These are phyloP conservation scores for Aplochiton taeniatus DNA, from an alignment of 2,797 vertebrate species.

Conservation along the genomic window DNA sequence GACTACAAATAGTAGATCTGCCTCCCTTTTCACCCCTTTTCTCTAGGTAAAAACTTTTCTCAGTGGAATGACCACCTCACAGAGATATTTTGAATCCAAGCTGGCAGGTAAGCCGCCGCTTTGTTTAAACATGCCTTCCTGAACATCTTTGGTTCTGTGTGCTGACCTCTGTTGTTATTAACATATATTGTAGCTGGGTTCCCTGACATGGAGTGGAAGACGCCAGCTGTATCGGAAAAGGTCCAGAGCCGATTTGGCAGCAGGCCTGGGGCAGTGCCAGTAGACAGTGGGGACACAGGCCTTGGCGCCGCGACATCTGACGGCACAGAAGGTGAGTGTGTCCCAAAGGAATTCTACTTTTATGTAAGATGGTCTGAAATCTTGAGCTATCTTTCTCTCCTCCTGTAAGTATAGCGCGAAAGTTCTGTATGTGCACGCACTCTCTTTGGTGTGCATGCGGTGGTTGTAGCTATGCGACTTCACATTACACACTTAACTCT, in stretches of 20 bases:
- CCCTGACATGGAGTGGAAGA: slow-evolving; percentile 86
- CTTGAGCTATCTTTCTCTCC: no score
- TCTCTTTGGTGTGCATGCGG: no score
- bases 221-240: slow-evolving; percentile 81
- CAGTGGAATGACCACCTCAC: slow-evolving; percentile 74
- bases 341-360: slow-evolving; percentile 10
- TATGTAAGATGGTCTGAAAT: slow-evolving; percentile 37
- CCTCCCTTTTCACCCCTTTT: background rate
- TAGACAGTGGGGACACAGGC: slow-evolving; percentile 81
- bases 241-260: slow-evolving; percentile 82
- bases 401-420: no score
- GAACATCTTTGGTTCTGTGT: no score
- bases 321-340: slow-evolving; percentile 85
- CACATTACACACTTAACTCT: no score
- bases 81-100: slow-evolving; percentile 67
- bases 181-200: slow-evolving; percentile 58
- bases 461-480: no score
- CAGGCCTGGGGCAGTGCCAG: slow-evolving; percentile 68
- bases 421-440: no score
- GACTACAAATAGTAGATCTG: background rate
- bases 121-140: no score
- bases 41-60: slow-evolving; percentile 46
- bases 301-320: slow-evolving; percentile 83
- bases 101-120: slow-evolving; percentile 57
- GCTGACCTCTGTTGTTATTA: background rate